Evolutionary conservation across 2,113 vertebrate species (phyloP), one percentile per base, ranked within the genome.

Genomic region (Gallinago media): DNA sequence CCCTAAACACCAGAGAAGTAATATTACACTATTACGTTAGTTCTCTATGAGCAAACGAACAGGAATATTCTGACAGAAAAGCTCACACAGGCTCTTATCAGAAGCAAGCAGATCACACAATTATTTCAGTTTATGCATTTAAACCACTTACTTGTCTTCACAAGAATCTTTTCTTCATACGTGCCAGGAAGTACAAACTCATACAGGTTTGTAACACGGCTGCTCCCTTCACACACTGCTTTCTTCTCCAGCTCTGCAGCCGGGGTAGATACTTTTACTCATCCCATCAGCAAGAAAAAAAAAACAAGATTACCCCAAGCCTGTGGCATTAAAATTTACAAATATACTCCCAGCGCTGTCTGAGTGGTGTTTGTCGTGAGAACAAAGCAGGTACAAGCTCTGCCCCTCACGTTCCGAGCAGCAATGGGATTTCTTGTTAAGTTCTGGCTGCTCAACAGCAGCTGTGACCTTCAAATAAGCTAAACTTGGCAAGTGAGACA

Each of bases 141-240:
- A 88, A 78, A 63, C 1, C 6, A 88, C 70, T 78, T 85, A 66
- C 42, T 50, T 2, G 4, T 90, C 25, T 79, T 17, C 2, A 15
- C 8, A 68, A 73, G 38, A 2, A 3, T 9, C 19, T 25, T 9
- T n/a, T 63, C 67, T 56, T 83, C 49, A 6, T n/a, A 4, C 0
- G 0, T 6, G 44, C 21, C 36, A 61, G 26, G 38, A 65, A 83
- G 58, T 4, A 1, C 2, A 3, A 2, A 6, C 3, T 3, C 12
- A 44, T 15, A 25, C 22, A 2, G 14, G 3, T 58, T 52, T 34
- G 1, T 16, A 63, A 56, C 11, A 68, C 13, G 20, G 7, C 31
- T 26, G 32, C 73, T 54, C 23, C 34, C 15, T 46, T 19, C 8
- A 29, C 4, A 3, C 1, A 4, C 16, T 8, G 38, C 5, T 9